A percentile compares a stretch with the other conserved stretches of the same genome.
Evolutionary conservation across 2,113 vertebrate species (phyloP).

Genomic region (Serilophus lunatus): DNA sequence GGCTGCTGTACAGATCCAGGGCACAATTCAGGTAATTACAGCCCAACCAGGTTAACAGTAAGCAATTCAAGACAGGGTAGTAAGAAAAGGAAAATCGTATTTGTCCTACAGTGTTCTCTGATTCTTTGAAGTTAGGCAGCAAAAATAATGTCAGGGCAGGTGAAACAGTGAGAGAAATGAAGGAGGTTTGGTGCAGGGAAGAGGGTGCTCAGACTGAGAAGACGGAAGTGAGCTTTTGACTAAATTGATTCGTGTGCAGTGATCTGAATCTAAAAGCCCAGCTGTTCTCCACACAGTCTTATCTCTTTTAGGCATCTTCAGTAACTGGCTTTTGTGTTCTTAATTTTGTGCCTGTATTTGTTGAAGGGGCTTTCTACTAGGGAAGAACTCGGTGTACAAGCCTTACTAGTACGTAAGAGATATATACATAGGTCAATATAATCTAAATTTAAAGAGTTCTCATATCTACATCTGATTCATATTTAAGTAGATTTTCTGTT

Average conservation of each 20-base stretch:
- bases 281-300: background rate
- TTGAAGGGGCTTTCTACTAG: background rate
- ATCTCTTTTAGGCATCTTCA: background rate
- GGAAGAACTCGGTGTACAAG: background rate
- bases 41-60: background rate
- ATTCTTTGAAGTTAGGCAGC: background rate
- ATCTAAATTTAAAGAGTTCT: background rate
- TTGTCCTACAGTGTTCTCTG: background rate
- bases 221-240: background rate
- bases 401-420: background rate
- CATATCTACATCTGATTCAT: background rate
- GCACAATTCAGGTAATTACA: background rate
- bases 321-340: background rate
- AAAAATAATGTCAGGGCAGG: background rate
- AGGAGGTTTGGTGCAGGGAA: background rate
- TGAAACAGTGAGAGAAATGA: background rate
- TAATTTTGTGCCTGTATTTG: background rate
- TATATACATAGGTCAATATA: rapidly evolving
- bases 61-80: background rate
- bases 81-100: background rate
- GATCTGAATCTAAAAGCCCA: background rate
- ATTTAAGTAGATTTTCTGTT: background rate
- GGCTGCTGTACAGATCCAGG: background rate
- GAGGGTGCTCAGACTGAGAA: background rate
- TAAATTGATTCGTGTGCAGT: background rate